These are phyloP conservation scores for Camponotus fellah DNA, from an alignment of 2,888 invertebrate species.

Conservation along the genomic window DNA sequence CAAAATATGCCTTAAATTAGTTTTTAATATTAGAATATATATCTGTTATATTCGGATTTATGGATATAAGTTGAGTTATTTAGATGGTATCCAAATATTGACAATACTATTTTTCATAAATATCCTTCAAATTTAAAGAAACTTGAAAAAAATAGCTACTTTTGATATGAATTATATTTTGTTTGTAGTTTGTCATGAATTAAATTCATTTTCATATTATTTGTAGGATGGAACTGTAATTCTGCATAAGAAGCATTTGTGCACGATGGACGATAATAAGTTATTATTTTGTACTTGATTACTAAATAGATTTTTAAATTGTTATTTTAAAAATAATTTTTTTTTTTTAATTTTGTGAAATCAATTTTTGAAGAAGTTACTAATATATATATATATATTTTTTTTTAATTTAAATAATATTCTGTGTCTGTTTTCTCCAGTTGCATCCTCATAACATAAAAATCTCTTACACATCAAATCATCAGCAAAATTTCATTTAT, in stretches of 20 bases:
- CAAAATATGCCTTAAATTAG: background rate
- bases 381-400: background rate
- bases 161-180: conserved; percentile 2
- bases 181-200: conserved; percentile 11
- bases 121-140: background rate
- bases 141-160: background rate
- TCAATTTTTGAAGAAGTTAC: background rate
- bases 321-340: background rate
- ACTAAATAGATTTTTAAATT: background rate
- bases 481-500: background rate
- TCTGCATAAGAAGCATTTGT: background rate
- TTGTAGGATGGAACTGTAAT: background rate
- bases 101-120: background rate
- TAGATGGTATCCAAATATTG: conserved; percentile 8
- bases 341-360: background rate
- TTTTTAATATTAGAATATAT: background rate
- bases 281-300: background rate
- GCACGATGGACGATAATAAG: background rate
- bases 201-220: conserved; percentile 8
- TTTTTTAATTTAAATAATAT: background rate
- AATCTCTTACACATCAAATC: background rate
- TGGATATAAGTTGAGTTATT: background rate
- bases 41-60: background rate
- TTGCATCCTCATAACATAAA: background rate
- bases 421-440: background rate